Conservation (phyloP, 1,140 invertebrate genomes). For the Epicauta chinensis region DNA sequence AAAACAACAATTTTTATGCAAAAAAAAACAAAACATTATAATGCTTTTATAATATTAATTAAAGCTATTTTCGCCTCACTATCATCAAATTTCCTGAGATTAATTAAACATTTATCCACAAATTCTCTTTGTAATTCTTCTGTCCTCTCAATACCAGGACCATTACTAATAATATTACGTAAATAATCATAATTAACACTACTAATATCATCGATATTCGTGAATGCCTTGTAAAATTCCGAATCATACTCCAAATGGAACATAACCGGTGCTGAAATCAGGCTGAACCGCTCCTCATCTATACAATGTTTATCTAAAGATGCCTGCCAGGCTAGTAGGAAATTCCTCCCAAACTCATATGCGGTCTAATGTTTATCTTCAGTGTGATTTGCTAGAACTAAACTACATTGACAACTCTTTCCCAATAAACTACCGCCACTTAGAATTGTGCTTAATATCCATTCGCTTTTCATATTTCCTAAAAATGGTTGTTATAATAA, state of each 20-base stretch:
- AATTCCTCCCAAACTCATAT: conserved; percentile 83
- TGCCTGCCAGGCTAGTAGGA: conserved; percentile 85
- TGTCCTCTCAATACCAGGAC: conserved; percentile 64
- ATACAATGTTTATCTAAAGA: conserved; percentile 45
- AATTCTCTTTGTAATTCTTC: conserved; percentile 68
- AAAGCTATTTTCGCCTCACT: conserved; percentile 67
- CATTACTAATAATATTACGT: conserved; percentile 45
- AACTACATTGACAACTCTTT: conserved; percentile 77
- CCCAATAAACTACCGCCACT: conserved; percentile 75
- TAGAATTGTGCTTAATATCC: conserved; percentile 74
- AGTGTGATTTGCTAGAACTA: conserved; percentile 74
- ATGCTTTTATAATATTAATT: conserved; percentile 58
- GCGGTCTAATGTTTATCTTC: conserved; percentile 63
- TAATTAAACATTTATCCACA: conserved; percentile 64
- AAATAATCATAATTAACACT: conserved; percentile 60
- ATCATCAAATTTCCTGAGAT: conserved; percentile 63
- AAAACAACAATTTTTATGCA: too few relatives aligned
- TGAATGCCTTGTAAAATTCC: conserved; percentile 61
- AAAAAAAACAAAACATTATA: conserved; percentile 3
- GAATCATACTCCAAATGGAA: conserved; percentile 72
- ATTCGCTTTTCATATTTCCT: conserved; percentile 54
- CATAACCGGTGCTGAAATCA: conserved; percentile 76
- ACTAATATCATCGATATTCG: conserved; percentile 55
- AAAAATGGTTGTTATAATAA: conserved; percentile 30
- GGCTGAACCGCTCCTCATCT: conserved; percentile 47